Evolutionary conservation across 2,797 vertebrate species (phyloP), one percentile per base, ranked within the genome.

Genomic region (Lophotriccus pileatus): DNA sequence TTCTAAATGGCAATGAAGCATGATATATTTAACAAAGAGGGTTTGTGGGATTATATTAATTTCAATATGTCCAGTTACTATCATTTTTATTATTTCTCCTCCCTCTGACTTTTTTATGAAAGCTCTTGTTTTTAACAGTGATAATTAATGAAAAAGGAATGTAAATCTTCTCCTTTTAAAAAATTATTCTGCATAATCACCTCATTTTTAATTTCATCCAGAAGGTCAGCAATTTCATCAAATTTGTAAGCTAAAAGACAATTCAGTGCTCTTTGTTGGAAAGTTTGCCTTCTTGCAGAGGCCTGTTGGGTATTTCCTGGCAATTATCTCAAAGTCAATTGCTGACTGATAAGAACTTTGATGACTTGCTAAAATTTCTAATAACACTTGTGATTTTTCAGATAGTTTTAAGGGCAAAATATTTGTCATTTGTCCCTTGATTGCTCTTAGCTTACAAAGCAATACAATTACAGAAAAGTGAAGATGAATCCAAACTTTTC

Each of bases 101-200:
- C 30, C 62, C 24, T 81, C 46, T 86, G 62, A 85, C 84, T 91
- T 73, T 73, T 89, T 85, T 46, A 41, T 82, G 37, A 78, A 91
- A 90, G 15, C 37, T 83, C 22, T 78, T 47, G 11, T 64, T 88
- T 89, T 95, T 89, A 80, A 83, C 17, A 75, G 67, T 66, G 8
- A 64, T 84, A 8, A 70, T 88, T 94, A 73, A 90, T 80, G 58
- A 93, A 86, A 87, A 72, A 91, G 19, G 16, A 95, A 84, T 59
- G 63, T 9, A 62, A 87, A 3, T 39, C 66, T 91, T 90, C 55
- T 95, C 8, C 12, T 89, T 81, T 93, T 56, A 7, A 88, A 86
- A 94, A 78, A 80, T 50, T 80, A 44, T 50, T 94, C 41, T 90
- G 91, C 15, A 37, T 73, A 86, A 75, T 92, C 7, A 23, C 80